These are phyloP conservation scores for Auanema sp. DNA, from an alignment of 2,888 invertebrate species.

Conservation along the genomic window DNA sequence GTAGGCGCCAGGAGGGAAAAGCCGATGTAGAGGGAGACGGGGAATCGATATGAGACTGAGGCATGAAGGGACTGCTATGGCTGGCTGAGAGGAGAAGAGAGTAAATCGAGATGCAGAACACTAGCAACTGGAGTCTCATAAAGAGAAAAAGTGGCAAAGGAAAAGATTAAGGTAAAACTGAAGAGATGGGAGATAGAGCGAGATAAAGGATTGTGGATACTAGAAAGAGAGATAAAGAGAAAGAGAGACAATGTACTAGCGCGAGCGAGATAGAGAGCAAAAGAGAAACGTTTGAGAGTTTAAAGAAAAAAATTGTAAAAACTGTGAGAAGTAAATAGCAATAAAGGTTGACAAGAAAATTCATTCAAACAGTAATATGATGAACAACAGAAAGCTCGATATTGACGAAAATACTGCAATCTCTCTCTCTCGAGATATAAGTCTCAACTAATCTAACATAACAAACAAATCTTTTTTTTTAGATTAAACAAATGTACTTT, in stretches of 20 bases:
- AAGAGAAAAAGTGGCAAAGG: too few species aligned
- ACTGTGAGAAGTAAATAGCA: conserved; percentile 4
- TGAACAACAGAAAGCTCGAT: not conserved
- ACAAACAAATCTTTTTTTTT: too few species aligned
- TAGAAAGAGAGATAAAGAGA: not conserved
- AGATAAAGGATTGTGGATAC: not conserved
- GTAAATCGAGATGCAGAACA: not conserved
- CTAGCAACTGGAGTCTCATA: not conserved
- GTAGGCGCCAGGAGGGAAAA: not conserved
- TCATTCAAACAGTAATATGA: conserved; percentile 12
- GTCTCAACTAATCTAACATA: too few species aligned
- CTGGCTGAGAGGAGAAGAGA: not conserved
- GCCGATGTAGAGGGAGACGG: not conserved
- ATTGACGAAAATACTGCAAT: too few species aligned
- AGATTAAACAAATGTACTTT: too few species aligned
- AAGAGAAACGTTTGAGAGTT: too few species aligned
- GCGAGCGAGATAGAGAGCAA: too few species aligned
- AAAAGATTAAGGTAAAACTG: conserved; percentile 1
- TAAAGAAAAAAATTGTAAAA: conserved; percentile 2
- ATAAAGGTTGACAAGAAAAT: not conserved
- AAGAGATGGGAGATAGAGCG: conserved; percentile 1
- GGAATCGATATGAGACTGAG: not conserved
- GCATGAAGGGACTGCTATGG: not conserved
- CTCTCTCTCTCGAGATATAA: too few species aligned
- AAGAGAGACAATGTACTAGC: too few species aligned